Evolutionary conservation across 2,113 vertebrate genomes (phyloP).

Genomic region (Gila orcuttii): DNA sequence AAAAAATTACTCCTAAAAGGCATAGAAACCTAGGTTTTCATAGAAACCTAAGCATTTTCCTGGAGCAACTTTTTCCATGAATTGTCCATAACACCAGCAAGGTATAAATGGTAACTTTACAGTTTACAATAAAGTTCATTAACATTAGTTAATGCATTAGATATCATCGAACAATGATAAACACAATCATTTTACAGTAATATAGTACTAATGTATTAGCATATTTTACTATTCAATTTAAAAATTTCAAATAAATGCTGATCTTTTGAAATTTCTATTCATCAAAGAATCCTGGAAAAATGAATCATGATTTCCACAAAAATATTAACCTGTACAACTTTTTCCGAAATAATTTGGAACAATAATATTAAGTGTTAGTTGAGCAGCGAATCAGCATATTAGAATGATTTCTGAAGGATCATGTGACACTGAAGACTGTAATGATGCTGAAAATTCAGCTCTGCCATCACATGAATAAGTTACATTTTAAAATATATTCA

Average conservation of each 20-base stretch:
- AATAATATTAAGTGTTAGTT: background rate
- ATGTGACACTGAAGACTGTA: background rate
- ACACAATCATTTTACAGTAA: background rate
- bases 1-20: background rate
- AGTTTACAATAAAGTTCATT: background rate
- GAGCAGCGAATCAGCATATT: background rate
- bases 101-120: background rate
- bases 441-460: background rate
- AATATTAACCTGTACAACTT: background rate
- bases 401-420: background rate
- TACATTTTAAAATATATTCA: background rate
- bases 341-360: too few species aligned
- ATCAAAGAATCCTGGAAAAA: too few species aligned
- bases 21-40: background rate
- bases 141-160: conserved; percentile 4
- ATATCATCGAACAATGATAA: background rate
- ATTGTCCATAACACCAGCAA: background rate
- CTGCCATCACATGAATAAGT: background rate
- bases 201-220: background rate
- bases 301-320: background rate
- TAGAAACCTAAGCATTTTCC: conserved; percentile 8
- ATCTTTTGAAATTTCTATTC: background rate
- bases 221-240: background rate
- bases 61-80: background rate
- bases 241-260: background rate